A percentile compares a stretch with the other conserved stretches of the same genome.
These are phyloP conservation scores for Lasioglossum figueresi DNA, from an alignment of 2,888 invertebrate genomes.

Conservation along the genomic window DNA sequence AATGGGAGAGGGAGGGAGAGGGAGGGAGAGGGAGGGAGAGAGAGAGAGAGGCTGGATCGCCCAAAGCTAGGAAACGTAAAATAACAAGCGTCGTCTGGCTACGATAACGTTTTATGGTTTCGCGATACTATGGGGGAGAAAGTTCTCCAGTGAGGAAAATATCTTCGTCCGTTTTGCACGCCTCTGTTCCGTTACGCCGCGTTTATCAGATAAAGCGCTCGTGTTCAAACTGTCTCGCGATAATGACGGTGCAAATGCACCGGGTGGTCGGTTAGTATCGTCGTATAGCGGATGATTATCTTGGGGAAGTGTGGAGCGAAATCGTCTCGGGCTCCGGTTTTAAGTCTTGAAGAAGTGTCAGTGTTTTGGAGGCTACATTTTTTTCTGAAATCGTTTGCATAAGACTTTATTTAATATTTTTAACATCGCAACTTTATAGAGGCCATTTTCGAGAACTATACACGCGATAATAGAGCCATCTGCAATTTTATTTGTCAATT, in stretches of 20 bases:
- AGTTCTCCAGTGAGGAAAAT: conserved; percentile 45
- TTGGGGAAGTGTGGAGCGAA: background rate
- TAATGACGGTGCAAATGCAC: conserved; percentile 21
- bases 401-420: background rate
- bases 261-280: conserved; percentile 1
- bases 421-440: background rate
- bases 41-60: background rate
- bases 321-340: background rate
- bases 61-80: conserved; percentile 14
- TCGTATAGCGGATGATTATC: background rate
- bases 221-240: conserved; percentile 11
- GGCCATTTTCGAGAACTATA: background rate
- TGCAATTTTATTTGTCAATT: background rate
- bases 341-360: background rate
- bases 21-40: background rate
- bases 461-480: background rate
- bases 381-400: background rate
- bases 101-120: conserved; percentile 39
- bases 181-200: conserved; percentile 21
- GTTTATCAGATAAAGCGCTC: conserved; percentile 37
- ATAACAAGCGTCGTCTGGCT: conserved; percentile 30
- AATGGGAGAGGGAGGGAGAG: background rate
- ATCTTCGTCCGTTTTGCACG: conserved; percentile 31
- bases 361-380: background rate
- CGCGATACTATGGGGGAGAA: conserved; percentile 26